Evolutionary conservation across 92 coral and sea anemone species (phyloP).

Genomic region (Chrysogorgia sp.): DNA sequence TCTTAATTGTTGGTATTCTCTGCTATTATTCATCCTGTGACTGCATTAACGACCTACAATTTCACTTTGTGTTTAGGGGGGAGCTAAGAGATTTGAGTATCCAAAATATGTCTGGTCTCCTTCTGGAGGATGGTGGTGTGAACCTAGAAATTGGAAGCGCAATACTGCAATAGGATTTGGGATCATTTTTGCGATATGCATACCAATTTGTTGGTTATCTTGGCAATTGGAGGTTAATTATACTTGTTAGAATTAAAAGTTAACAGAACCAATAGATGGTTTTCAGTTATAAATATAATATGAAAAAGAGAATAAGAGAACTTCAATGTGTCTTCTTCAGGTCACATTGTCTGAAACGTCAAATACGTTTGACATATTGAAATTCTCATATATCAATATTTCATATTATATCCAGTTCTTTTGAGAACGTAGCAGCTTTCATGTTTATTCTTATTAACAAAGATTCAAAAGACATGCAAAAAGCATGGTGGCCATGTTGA

Average conservation of each 20-base stretch:
- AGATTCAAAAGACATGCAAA: no score
- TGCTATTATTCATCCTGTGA: background rate
- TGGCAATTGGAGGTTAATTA: constrained; percentile 86
- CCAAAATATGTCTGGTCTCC: constrained; percentile 99
- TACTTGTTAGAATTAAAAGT: background rate
- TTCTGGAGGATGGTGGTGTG: constrained; percentile 99
- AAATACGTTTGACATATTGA: no score
- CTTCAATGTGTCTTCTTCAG: no score
- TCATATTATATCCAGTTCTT: no score
- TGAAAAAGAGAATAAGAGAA: no score
- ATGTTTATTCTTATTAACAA: no score
- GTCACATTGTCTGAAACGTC: no score
- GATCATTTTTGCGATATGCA: constrained; percentile 68
- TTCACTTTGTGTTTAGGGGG: constrained; percentile 69
- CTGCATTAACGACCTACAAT: background rate
- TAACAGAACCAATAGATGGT: background rate
- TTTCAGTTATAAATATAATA: no score
- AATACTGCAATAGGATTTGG: constrained; percentile 89
- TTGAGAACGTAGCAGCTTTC: no score
- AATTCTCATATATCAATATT: no score
- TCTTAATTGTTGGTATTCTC: background rate
- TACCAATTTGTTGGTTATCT: constrained; percentile 74
- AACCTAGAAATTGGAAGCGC: constrained; percentile 97
- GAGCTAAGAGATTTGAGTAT: constrained; percentile 90
- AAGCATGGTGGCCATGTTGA: no score